Percentiles rank a stretch among this genome's conserved stretches.
These are phyloP conservation scores for Allenopithecus nigroviridis DNA, from an alignment of 2,797 vertebrate genomes.

Conservation along the genomic window DNA sequence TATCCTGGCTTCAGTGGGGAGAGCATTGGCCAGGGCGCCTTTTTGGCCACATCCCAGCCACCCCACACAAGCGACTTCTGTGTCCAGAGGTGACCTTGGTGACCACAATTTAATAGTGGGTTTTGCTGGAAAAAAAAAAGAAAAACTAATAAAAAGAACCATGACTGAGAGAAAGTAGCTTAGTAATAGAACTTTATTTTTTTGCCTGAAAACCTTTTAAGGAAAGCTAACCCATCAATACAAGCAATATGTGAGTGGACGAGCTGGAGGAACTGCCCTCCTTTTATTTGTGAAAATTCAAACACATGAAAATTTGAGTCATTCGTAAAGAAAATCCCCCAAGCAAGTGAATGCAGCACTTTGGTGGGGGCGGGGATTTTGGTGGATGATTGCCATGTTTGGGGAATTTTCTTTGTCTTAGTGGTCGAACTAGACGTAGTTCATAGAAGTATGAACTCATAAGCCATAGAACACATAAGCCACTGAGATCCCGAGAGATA, in stretches of 20 bases:
- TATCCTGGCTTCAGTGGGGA: neutral
- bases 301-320: neutral
- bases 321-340: neutral
- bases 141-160: neutral
- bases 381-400: neutral
- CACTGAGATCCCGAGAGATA: neutral
- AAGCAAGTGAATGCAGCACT: neutral
- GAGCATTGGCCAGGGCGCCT: accelerated
- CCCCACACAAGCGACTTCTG: neutral
- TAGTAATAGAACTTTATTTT: neutral
- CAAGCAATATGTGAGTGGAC: neutral
- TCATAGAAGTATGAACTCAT: neutral
- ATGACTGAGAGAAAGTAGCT: neutral
- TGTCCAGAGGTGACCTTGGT: neutral
- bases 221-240: neutral
- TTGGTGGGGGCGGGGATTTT: neutral
- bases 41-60: too few species aligned
- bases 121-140: neutral
- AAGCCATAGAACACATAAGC: neutral
- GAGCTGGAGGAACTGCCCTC: neutral
- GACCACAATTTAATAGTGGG: neutral
- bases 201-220: neutral
- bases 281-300: neutral
- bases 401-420: neutral
- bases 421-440: neutral